Evolutionary conservation across 1,140 invertebrate species (phyloP).

Genomic region (Colletes latitarsis): DNA sequence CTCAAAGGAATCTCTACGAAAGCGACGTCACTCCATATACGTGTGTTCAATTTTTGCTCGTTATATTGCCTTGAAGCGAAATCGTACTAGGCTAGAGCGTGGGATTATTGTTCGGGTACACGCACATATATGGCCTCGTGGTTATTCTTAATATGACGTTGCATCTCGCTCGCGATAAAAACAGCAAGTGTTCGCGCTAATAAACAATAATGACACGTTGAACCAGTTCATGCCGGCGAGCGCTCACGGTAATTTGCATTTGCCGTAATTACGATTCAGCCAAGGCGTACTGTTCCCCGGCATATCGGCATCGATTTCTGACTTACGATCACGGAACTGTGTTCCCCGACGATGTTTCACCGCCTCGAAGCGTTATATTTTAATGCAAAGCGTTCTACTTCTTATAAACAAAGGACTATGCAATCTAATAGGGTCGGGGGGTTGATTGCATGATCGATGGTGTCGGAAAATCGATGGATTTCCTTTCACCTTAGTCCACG

Average conservation of each 20-base stretch:
- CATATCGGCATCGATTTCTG: slow-evolving; percentile 29
- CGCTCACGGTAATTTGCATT: slow-evolving; percentile 33
- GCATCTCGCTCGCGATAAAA: slow-evolving; percentile 36
- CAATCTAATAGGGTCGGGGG: no score
- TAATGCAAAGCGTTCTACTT: neutral
- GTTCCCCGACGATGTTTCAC: slow-evolving; percentile 14
- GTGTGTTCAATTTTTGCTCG: neutral
- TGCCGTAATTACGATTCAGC: slow-evolving; percentile 38
- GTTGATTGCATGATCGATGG: no score
- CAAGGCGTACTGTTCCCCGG: neutral
- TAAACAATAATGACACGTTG: slow-evolving; percentile 53
- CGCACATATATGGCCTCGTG: slow-evolving; percentile 28
- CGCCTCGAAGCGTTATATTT: slow-evolving; percentile 25
- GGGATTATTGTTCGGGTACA: slow-evolving; percentile 34
- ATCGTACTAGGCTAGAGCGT: slow-evolving; percentile 12
- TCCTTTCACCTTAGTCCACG: no score
- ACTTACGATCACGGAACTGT: neutral
- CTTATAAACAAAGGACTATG: no score
- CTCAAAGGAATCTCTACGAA: neutral
- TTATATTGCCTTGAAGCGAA: slow-evolving; percentile 13
- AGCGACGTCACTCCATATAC: neutral
- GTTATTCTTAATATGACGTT: slow-evolving; percentile 39
- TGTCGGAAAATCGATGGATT: no score
- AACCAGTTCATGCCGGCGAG: slow-evolving; percentile 23
- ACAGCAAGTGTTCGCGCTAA: slow-evolving; percentile 38